These are phyloP conservation scores for Sesia bembeciformis DNA, from an alignment of 2,888 invertebrate genomes.

Conservation along the genomic window DNA sequence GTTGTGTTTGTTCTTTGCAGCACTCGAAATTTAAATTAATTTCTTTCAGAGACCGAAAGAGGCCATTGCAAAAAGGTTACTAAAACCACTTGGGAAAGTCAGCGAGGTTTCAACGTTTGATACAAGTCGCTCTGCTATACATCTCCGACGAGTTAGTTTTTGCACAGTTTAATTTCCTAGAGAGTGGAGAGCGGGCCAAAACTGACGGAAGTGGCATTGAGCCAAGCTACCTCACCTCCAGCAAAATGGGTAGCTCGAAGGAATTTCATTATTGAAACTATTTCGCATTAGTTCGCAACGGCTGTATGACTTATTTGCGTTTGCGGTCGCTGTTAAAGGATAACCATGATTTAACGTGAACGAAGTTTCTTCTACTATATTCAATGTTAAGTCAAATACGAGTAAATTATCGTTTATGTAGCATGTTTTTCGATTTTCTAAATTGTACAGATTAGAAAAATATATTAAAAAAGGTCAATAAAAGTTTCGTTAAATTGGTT, in stretches of 20 bases:
- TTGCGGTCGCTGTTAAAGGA: not conserved
- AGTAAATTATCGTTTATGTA: too few species aligned
- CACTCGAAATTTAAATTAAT: not conserved
- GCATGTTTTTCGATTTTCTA: too few species aligned
- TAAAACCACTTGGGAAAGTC: conserved; percentile 10
- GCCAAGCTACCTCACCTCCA: conserved; percentile 42
- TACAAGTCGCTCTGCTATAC: conserved; percentile 16
- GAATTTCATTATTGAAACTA: conserved; percentile 63
- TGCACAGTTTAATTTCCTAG: conserved; percentile 21
- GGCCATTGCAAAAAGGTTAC: conserved; percentile 14
- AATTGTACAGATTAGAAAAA: too few species aligned
- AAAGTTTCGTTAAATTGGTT: too few species aligned
- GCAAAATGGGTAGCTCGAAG: conserved; percentile 32
- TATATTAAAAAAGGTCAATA: too few species aligned
- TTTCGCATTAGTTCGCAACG: conserved; percentile 23
- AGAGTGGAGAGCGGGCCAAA: conserved; percentile 26
- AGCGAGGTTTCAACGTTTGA: conserved; percentile 12
- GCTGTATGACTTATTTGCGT: not conserved
- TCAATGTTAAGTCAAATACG: too few species aligned
- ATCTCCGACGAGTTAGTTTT: conserved; percentile 22
- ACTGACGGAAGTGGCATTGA: conserved; percentile 41
- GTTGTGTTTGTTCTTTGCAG: not conserved
- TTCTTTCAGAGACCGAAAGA: not conserved
- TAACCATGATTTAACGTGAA: too few species aligned
- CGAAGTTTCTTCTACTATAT: too few species aligned